Evolutionary conservation across 2,113 vertebrate species (phyloP), one percentile per base, ranked within the genome.

Genomic region (Stercorarius parasiticus): DNA sequence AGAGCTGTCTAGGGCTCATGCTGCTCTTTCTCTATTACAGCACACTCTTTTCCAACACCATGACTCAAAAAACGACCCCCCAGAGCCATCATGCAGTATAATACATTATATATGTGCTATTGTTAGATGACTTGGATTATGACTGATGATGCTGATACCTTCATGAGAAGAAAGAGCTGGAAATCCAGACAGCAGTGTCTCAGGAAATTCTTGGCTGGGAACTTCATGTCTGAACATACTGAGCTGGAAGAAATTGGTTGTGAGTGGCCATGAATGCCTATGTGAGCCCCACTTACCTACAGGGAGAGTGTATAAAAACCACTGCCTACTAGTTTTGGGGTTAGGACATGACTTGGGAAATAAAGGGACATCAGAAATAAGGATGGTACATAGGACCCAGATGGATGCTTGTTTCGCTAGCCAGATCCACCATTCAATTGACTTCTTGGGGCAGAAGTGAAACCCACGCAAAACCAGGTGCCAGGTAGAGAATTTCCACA

Each of bases 121-220:
- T 93, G 88, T 86, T 94, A 69, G 59, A 65, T 77, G 71, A 5
- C 50, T 72, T 91, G 47, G 22, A 45, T 65, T 95, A 56, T 0
- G 1, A 80, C 22, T 0, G 3, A 53, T 27, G 62, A 82, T 83
- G 55, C 18, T 10, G 34, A 80, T 77, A 90, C 18, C 10, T 19
- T 58, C 34, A 40, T 17, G 45, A 95, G 49, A 90, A 96, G 81
- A 0, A 2, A 93, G 80, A 71, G 38, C n/a, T 70, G 61, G 43
- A 86, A 91, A 95, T 84, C 32, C 45, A 82, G 76, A 88, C 69
- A 86, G 72, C 34, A 70, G 69, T 2, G 0, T 89, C 81, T 71
- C 50, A 65, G 77, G 53, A 89, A 87, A 89, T 91, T 94, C 59
- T 95, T 87, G 50, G 64, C 64, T 82, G 71, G 43, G 70, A 95